Conservation (phyloP, 2,888 invertebrate genomes). For the Drosophila nr. medialis region DNA sequence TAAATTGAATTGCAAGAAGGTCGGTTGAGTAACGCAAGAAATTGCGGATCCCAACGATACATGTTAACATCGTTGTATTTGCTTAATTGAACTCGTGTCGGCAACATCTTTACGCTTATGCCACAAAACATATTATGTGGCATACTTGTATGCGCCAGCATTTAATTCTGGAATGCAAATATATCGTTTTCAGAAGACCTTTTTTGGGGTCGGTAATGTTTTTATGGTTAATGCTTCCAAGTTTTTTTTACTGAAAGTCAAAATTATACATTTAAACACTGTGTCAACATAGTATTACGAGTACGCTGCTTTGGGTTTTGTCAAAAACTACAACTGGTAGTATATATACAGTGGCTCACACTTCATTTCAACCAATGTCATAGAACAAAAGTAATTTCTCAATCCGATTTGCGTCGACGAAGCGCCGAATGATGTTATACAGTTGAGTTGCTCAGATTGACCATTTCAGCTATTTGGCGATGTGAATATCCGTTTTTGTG, state of each 20-base stretch:
- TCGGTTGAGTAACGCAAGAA: neutral
- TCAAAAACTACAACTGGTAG: too few species aligned
- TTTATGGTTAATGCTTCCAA: neutral
- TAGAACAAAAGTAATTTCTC: too few species aligned
- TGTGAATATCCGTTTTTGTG: too few species aligned
- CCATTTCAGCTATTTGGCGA: too few species aligned
- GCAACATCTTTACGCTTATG: neutral
- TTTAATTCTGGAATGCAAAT: neutral
- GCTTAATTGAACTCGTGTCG: neutral
- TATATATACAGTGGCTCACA: too few species aligned
- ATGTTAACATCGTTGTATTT: neutral
- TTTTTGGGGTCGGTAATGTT: neutral
- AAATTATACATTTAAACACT: neutral
- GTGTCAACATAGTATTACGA: neutral
- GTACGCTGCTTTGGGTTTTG: neutral
- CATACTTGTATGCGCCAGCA: slow-evolving; percentile 14
- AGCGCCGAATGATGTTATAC: too few species aligned
- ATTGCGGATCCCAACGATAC: neutral
- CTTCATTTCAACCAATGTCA: too few species aligned
- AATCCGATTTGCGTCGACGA: too few species aligned
- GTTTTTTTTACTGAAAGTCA: neutral
- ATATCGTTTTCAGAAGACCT: neutral
- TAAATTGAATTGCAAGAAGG: neutral
- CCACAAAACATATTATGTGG: neutral
- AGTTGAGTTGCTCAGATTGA: too few species aligned